Conservation (phyloP, 2,797 vertebrate genomes). For the Pogoniulus pusillus region DNA sequence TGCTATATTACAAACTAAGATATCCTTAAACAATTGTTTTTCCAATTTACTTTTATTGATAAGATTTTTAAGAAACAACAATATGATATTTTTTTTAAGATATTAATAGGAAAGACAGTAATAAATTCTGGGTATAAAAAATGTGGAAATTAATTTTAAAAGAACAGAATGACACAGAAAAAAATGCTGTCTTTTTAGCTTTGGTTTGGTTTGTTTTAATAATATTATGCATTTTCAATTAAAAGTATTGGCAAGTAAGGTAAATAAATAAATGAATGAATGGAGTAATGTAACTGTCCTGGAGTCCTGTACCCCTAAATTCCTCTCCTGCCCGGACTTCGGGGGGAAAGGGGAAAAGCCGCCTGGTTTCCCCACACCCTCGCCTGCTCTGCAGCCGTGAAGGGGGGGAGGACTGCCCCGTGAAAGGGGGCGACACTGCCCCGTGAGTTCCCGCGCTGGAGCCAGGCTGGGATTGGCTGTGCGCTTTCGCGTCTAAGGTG, state of each 20-base stretch:
- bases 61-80: neutral
- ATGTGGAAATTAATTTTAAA: neutral
- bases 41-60: neutral
- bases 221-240: neutral
- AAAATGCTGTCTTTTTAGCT: too few species aligned
- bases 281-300: neutral
- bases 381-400: too few species aligned
- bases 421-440: too few species aligned
- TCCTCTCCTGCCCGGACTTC: too few species aligned
- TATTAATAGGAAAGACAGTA: neutral
- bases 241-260: neutral
- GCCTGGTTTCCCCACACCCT: too few species aligned
- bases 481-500: too few species aligned
- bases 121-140: neutral
- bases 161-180: neutral
- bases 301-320: too few species aligned
- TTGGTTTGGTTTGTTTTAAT: neutral
- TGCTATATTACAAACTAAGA: neutral
- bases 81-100: neutral
- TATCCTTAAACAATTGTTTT: neutral
- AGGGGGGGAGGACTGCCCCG: too few species aligned
- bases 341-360: too few species aligned
- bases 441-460: too few species aligned
- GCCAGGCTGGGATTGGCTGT: too few species aligned
- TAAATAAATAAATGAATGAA: neutral